Evolutionary conservation across 2,888 invertebrate species (phyloP).

Genomic region (Pasiphila rectangulata): DNA sequence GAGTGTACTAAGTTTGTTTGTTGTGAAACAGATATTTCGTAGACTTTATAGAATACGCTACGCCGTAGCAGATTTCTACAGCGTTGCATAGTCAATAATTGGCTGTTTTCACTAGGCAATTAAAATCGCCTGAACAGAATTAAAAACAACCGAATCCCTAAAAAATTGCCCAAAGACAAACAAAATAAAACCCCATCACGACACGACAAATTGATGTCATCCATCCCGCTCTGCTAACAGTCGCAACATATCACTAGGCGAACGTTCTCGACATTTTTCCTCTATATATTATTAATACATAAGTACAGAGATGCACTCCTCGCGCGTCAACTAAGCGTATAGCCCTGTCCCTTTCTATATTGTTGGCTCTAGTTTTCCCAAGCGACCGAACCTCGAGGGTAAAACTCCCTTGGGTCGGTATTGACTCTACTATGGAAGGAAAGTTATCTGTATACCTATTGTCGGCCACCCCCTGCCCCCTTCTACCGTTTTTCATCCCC

Average conservation of each 20-base stretch:
- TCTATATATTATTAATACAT: slow-evolving; percentile 81
- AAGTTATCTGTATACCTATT: slow-evolving; percentile 81
- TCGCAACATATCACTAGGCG: slow-evolving; percentile 78
- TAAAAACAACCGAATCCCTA: slow-evolving; percentile 39
- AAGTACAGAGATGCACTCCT: slow-evolving; percentile 71
- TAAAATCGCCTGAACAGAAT: neutral
- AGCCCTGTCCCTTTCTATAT: slow-evolving; percentile 75
- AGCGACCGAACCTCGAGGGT: slow-evolving; percentile 79
- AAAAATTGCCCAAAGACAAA: slow-evolving; percentile 66
- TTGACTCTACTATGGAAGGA: slow-evolving; percentile 80
- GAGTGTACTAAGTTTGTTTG: neutral
- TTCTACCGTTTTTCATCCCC: slow-evolving; percentile 50
- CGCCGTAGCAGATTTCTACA: slow-evolving; percentile 1
- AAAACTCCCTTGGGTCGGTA: slow-evolving; percentile 80
- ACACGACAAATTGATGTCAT: slow-evolving; percentile 80
- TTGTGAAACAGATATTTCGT: neutral
- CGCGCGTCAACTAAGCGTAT: slow-evolving; percentile 48
- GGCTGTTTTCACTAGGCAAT: neutral
- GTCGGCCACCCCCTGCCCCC: slow-evolving; percentile 64
- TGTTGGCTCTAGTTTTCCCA: slow-evolving; percentile 81
- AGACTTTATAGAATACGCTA: neutral
- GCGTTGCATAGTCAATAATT: neutral
- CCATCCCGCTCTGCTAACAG: slow-evolving; percentile 79
- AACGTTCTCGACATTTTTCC: slow-evolving; percentile 80
- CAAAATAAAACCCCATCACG: slow-evolving; percentile 81